Percentiles rank a stretch among this genome's conserved stretches.
Evolutionary conservation across 2,113 vertebrate genomes (phyloP).

Genomic region (Rhadina sibilatrix): DNA sequence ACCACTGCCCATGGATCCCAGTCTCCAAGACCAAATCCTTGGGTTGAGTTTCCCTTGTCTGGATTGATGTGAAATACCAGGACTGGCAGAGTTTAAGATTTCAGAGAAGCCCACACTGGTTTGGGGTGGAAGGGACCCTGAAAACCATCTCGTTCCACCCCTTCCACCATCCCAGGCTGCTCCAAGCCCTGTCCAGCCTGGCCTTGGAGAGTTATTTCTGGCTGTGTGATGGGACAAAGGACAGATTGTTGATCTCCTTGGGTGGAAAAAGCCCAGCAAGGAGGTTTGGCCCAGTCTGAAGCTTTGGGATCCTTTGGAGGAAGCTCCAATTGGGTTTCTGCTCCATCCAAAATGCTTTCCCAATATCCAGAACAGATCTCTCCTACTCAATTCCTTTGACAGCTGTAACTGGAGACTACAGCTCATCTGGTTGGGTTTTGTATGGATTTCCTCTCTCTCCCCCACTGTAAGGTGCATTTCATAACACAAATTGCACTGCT

Average conservation of each 20-base stretch:
- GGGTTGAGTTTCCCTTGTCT: background rate
- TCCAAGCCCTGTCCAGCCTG: background rate
- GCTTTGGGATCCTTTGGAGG: background rate
- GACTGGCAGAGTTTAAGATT: background rate
- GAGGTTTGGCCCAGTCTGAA: background rate
- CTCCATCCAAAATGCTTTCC: background rate
- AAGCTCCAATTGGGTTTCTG: background rate
- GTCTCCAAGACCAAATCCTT: no score
- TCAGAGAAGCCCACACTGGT: background rate
- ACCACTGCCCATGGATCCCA: background rate
- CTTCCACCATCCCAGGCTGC: background rate
- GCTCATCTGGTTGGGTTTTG: background rate
- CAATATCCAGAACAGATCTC: background rate
- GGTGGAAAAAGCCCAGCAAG: background rate
- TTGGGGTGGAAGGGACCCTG: background rate
- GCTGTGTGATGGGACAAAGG: background rate
- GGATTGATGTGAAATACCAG: accelerated
- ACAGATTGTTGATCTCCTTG: background rate
- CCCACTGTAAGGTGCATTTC: background rate
- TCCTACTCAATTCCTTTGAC: background rate
- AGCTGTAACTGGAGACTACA: background rate
- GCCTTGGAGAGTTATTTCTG: background rate
- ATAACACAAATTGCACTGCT: accelerated
- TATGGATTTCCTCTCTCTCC: background rate
- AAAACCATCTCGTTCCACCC: accelerated